Conservation (phyloP, 2,888 invertebrate species). For the Cremastinae sp. region DNA sequence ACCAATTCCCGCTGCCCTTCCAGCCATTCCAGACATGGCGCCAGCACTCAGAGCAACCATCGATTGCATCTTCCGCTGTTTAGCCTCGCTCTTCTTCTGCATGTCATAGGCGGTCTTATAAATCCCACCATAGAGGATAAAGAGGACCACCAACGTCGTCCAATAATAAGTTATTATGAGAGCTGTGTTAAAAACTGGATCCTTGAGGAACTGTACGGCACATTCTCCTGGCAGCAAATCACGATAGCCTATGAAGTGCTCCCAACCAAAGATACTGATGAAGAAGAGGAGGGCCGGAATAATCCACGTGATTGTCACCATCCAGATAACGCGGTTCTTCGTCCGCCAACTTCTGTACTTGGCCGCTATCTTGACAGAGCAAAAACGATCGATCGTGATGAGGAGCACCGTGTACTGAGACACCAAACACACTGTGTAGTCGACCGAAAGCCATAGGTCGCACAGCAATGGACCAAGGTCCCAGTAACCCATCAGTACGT, state of each 20-base stretch:
- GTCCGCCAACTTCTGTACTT: constrained; percentile 98
- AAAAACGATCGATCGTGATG: constrained; percentile 99
- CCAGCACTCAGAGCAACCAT: constrained; percentile 96
- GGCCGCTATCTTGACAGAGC: constrained; percentile 99
- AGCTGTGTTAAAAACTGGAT: constrained; percentile 98
- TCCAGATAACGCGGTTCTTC: constrained; percentile 94
- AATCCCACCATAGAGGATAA: constrained; percentile 97
- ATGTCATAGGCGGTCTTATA: constrained; percentile 98
- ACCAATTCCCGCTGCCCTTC: constrained; percentile 92
- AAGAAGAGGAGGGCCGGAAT: constrained; percentile 98
- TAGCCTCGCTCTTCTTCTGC: constrained; percentile 98
- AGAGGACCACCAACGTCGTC: constrained; percentile 97
- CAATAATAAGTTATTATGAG: constrained; percentile 98
- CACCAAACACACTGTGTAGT: constrained; percentile 99
- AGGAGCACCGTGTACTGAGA: constrained; percentile 99
- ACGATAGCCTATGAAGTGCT: constrained; percentile 96
- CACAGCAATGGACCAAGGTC: constrained; percentile 97
- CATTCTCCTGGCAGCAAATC: constrained; percentile 94
- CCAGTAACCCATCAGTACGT: constrained; percentile 98
- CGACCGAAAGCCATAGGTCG: constrained; percentile 98
- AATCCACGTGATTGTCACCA: constrained; percentile 98
- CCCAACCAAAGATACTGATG: constrained; percentile 99
- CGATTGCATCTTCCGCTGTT: constrained; percentile 96
- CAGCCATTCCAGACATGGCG: constrained; percentile 95
- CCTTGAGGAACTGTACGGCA: constrained; percentile 98